These are phyloP conservation scores for Leucopsar rothschildi DNA, from an alignment of 2,113 vertebrate species.

Conservation along the genomic window DNA sequence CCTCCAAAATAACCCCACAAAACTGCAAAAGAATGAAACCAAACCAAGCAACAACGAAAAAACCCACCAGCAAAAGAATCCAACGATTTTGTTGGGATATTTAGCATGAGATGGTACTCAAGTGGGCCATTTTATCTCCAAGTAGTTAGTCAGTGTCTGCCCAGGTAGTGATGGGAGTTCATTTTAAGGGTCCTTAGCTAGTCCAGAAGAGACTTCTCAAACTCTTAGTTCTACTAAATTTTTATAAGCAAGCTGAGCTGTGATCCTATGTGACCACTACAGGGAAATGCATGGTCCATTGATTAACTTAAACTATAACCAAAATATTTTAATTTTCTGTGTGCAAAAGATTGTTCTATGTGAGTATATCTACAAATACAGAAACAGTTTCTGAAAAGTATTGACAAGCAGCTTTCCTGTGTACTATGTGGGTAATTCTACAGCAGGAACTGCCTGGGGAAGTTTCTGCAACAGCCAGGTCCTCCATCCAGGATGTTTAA, in stretches of 20 bases:
- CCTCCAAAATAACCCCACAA: neutral
- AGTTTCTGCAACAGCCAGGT: neutral
- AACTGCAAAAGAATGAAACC: neutral
- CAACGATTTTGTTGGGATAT: neutral
- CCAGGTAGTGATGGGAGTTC: neutral
- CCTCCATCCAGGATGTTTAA: neutral
- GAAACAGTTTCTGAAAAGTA: neutral
- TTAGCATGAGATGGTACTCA: neutral
- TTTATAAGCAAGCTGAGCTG: neutral
- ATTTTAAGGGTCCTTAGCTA: neutral
- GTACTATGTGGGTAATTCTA: neutral
- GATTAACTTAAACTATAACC: neutral
- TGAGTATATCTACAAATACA: neutral
- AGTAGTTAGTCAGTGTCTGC: neutral
- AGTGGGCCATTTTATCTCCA: neutral
- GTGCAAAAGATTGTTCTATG: neutral
- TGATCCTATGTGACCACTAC: neutral
- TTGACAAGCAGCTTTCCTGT: neutral
- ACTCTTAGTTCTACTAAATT: neutral
- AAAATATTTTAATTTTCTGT: neutral
- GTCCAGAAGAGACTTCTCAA: neutral
- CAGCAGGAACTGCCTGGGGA: neutral
- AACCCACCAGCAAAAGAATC: rapidly evolving
- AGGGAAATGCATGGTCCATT: neutral
- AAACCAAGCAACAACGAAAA: neutral